Percentiles rank a stretch among this genome's conserved stretches.
Evolutionary conservation across 2,797 vertebrate species (phyloP).

Genomic region (Setipinna tenuifilis): DNA sequence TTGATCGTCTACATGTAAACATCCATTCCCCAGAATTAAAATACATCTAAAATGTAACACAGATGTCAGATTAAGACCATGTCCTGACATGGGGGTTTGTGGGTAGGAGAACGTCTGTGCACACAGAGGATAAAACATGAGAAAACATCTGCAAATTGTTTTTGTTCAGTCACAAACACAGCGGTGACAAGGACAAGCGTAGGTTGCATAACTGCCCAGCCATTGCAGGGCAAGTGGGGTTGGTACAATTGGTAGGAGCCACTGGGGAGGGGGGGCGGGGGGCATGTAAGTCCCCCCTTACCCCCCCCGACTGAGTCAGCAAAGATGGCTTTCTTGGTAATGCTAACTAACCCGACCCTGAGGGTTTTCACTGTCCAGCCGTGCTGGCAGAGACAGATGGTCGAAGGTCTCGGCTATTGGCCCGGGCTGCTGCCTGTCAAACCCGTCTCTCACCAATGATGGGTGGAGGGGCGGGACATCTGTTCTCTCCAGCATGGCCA

Average conservation of each 20-base stretch:
- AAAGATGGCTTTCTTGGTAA: slow-evolving; percentile 65
- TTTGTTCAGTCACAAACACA: not conserved
- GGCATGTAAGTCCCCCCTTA: too few species aligned
- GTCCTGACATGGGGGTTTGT: not conserved
- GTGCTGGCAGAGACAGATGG: not conserved
- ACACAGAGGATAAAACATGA: not conserved
- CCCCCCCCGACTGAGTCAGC: not conserved
- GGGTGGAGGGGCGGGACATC: not conserved
- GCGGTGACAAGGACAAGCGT: not conserved
- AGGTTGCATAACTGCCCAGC: not conserved
- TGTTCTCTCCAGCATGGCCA: not conserved
- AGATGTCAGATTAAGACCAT: slow-evolving; percentile 2
- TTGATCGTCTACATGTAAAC: slow-evolving; percentile 14
- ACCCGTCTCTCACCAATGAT: not conserved
- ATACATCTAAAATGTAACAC: slow-evolving; percentile 18
- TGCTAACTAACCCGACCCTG: slow-evolving; percentile 28
- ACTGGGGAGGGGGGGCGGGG: too few species aligned
- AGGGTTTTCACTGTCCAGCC: not conserved
- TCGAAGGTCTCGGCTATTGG: not conserved
- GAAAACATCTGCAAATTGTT: not conserved
- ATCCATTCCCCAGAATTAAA: slow-evolving; percentile 3
- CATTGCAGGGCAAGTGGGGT: not conserved
- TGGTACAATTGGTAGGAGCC: slow-evolving; percentile 6
- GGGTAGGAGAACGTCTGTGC: not conserved
- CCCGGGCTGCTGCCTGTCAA: not conserved